Percentiles rank a stretch among this genome's conserved stretches.
phyloP scores from a whole-genome alignment of 2,888 invertebrate species.

The Monopis laevigella region DNA sequence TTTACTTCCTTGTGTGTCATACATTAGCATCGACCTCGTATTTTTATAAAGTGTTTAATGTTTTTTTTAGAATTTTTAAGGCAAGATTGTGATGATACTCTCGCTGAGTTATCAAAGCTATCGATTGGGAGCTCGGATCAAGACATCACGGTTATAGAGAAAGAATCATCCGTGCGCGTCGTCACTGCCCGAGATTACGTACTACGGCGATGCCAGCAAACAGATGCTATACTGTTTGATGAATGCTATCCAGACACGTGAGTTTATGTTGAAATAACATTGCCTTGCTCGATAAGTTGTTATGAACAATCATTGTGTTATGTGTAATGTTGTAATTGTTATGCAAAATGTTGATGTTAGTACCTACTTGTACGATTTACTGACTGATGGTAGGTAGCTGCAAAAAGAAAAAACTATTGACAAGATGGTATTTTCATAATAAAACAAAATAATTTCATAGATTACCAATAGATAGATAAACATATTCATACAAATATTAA shows the following conservation, averaged over 20 bases:
- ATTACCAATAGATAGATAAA: too few species aligned
- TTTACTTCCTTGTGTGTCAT: conserved; percentile 50
- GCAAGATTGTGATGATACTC: conserved; percentile 67
- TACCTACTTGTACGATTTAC: too few species aligned
- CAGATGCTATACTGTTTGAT: conserved; percentile 69
- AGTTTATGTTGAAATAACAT: conserved; percentile 37
- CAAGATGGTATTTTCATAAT: too few species aligned
- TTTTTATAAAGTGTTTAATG: conserved; percentile 6
- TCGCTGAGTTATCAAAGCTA: conserved; percentile 61
- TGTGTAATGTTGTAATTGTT: too few species aligned
- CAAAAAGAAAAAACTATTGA: too few species aligned
- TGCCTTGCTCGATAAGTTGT: too few species aligned
- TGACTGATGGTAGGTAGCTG: too few species aligned
- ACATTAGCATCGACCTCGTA: conserved; percentile 19
- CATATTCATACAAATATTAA: too few species aligned
- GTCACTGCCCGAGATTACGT: conserved; percentile 53
- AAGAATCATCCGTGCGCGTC: conserved; percentile 47
- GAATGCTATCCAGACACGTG: conserved; percentile 73
- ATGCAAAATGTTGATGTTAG: too few species aligned
- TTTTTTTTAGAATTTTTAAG: conserved; percentile 55
- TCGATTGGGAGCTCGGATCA: conserved; percentile 55
- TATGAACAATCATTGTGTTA: too few species aligned
- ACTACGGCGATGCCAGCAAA: conserved; percentile 75
- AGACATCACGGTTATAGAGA: conserved; percentile 52
- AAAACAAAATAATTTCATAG: too few species aligned